Conservation (phyloP, 1,140 invertebrate species). For the Octopus sinensis region DNA sequence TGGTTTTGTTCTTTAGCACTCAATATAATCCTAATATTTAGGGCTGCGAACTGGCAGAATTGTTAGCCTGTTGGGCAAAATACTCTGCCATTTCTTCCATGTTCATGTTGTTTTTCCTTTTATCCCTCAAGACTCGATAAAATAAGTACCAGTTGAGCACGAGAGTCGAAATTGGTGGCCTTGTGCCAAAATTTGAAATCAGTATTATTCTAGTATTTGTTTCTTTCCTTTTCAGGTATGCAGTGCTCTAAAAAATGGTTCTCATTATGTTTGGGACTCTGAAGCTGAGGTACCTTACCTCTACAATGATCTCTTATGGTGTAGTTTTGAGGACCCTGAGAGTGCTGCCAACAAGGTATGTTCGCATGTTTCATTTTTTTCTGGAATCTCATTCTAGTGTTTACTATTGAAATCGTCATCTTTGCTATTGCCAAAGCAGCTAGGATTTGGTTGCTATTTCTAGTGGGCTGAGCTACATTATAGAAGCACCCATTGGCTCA, state of each 20-base stretch:
- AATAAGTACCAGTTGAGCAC: too few relatives aligned
- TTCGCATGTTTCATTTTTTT: not conserved
- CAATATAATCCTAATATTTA: too few relatives aligned
- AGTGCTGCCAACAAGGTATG: not conserved
- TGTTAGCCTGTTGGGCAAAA: too few relatives aligned
- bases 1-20: too few relatives aligned
- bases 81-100: too few relatives aligned
- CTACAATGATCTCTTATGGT: not conserved
- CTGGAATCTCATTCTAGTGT: too few relatives aligned
- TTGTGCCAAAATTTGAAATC: too few relatives aligned
- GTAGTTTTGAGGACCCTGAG: not conserved
- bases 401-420: not conserved
- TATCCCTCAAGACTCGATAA: too few relatives aligned
- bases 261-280: constrained; percentile 16
- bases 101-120: too few relatives aligned
- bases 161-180: too few relatives aligned
- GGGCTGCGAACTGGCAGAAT: too few relatives aligned
- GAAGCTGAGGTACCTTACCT: constrained; percentile 8
- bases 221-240: constrained; percentile 23
- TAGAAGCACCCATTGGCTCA: not conserved
- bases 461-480: not conserved
- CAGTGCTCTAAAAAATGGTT: constrained; percentile 22
- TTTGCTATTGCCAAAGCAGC: not conserved
- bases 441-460: not conserved
- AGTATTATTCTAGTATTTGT: not conserved